Evolutionary conservation across 2,888 invertebrate genomes (phyloP).

Genomic region (Chaetogeoica ovagalla): DNA sequence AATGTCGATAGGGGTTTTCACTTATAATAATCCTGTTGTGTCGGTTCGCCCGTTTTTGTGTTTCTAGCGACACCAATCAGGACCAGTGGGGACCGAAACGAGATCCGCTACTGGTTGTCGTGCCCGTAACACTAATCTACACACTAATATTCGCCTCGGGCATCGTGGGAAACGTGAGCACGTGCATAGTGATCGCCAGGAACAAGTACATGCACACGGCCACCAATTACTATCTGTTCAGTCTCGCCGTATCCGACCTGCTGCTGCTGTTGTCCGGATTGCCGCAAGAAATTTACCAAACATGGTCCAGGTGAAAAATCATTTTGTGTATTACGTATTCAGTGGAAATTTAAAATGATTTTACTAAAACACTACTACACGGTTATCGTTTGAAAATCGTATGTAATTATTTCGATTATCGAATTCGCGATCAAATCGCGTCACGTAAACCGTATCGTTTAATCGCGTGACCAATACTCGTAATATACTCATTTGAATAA

Average conservation of each 20-base stretch:
- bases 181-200: conserved; percentile 75
- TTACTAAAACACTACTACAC: too few species aligned
- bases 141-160: conserved; percentile 72
- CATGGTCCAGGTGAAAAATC: conserved; percentile 67
- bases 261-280: conserved; percentile 74
- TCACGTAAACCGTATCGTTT: too few species aligned
- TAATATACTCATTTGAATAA: too few species aligned
- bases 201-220: conserved; percentile 83
- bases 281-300: conserved; percentile 76
- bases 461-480: too few species aligned
- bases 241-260: conserved; percentile 76
- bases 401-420: too few species aligned
- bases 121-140: conserved; percentile 72
- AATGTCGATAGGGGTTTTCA: too few species aligned
- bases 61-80: conserved; percentile 3
- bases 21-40: neutral
- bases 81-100: conserved; percentile 57
- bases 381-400: too few species aligned
- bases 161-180: conserved; percentile 76
- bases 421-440: too few species aligned
- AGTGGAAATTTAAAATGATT: too few species aligned
- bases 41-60: neutral
- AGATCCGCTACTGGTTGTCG: conserved; percentile 67
- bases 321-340: neutral
- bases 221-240: conserved; percentile 81